A percentile compares a stretch with the other conserved stretches of the same genome.
Conservation (phyloP, 2,113 vertebrate genomes). For the Pantherophis guttatus region DNA sequence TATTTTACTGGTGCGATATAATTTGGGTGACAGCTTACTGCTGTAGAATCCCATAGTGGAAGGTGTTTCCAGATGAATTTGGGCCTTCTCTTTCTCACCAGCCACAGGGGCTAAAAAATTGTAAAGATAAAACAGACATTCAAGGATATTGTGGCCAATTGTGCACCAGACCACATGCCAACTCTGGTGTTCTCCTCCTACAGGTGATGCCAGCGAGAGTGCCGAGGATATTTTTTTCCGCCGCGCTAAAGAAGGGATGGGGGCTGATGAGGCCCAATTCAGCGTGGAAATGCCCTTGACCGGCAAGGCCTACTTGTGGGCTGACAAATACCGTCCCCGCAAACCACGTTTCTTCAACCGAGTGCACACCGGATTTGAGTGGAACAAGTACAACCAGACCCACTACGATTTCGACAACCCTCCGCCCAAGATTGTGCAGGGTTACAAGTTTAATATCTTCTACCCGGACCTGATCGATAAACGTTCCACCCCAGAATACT, state of each 20-base stretch:
- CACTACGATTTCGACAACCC: conserved; percentile 98
- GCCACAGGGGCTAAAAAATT: not conserved
- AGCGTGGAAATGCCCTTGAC: conserved; percentile 93
- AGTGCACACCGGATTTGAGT: conserved; percentile 96
- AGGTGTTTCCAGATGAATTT: not conserved
- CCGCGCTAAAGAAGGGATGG: conserved; percentile 91
- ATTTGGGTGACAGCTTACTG: not conserved
- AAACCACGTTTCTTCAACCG: conserved; percentile 98
- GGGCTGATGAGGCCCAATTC: conserved; percentile 93
- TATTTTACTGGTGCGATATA: not conserved
- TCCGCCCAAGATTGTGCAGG: conserved; percentile 94
- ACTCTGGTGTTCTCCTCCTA: not conserved
- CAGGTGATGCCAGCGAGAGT: conserved; percentile 89
- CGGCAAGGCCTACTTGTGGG: conserved; percentile 95
- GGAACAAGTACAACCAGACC: conserved; percentile 99
- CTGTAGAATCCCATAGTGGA: not conserved
- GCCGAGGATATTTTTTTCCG: conserved; percentile 93
- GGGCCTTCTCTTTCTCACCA: not conserved
- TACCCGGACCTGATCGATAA: conserved; percentile 97
- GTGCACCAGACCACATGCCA: not conserved
- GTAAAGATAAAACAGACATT: not conserved
- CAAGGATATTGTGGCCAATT: not conserved
- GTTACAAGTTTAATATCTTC: conserved; percentile 99
- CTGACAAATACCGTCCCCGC: conserved; percentile 95
- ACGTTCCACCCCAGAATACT: conserved; percentile 93